Base-by-base conservation (phyloP, 2,113 vertebrate genomes). In the Mesitornis unicolor region DNA sequence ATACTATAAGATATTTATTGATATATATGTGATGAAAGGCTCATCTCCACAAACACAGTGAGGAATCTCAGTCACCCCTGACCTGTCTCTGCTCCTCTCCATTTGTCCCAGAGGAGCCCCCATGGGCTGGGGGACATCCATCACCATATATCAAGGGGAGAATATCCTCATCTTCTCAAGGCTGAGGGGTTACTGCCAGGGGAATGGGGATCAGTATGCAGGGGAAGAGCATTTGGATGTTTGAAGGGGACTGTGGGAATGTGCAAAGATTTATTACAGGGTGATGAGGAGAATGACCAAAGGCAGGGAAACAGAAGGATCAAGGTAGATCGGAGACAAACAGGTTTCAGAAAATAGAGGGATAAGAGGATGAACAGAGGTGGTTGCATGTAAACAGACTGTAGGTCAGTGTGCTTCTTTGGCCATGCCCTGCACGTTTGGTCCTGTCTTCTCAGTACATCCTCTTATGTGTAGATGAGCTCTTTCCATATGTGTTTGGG, bases 61-160 rank as follows among this genome's bases (percentile, higher is more conserved):
- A 65, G 16, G 43, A 81, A 35, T 11, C 13, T n/a, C 42, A 45
- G 33, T 54, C 26, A 60, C 3, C 11, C 8, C 31, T 11, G 16
- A 25, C 11, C 11, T 61, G 13, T 11, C 24, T 45, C 64, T 22
- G 3, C 11, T 50, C 15, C 9, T 51, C 22, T 78, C 22, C 50
- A 51, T 10, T 14, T 70, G 40, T 81, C 17, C 17, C 5, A 10
- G 6, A 7, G 10, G 8, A 90, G 25, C 8, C 4, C 7, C 18
- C 17, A 8, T 1, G 13, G 13, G 6, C 53, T 64, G 33, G 16
- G 21, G 12, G 10, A 60, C 15, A 54, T 2, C 5, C 0, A 0
- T 50, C 33, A 56, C 9, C 31, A 6, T 26, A 7, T 60, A 33
- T 36, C 45, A 60, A 3, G 6, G 3, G 13, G 8, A 74, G 22